Evolutionary conservation across 2,113 vertebrate genomes (phyloP).

Genomic region (Entelurus aequoreus): DNA sequence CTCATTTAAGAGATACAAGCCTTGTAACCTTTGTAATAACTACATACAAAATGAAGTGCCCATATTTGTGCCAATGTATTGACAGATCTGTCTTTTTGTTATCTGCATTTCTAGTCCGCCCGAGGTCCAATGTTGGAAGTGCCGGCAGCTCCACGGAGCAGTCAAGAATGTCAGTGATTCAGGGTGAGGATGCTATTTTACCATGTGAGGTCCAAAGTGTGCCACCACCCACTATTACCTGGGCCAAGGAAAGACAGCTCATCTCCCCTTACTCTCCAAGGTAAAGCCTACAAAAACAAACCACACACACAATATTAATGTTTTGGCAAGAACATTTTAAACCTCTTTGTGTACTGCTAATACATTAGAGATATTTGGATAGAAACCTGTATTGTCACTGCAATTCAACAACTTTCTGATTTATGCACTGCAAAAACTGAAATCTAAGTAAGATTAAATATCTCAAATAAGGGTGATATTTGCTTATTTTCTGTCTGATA

Average conservation of each 20-base stretch:
- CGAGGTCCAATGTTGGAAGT: constrained; percentile 66
- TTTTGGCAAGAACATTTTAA: background rate
- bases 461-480: too few relatives aligned
- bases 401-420: background rate
- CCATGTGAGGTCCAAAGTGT: constrained; percentile 88
- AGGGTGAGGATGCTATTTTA: constrained; percentile 81
- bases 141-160: constrained; percentile 51
- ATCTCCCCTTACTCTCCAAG: constrained; percentile 92
- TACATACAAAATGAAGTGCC: background rate
- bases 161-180: constrained; percentile 75
- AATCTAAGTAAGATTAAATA: too few relatives aligned
- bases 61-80: background rate
- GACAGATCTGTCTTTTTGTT: background rate
- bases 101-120: constrained; percentile 76
- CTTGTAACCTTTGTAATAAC: too few relatives aligned
- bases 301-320: background rate
- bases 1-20: too few relatives aligned
- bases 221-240: constrained; percentile 86
- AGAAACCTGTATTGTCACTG: background rate
- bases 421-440: background rate
- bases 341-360: background rate
- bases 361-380: background rate
- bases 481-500: too few relatives aligned
- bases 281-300: constrained; percentile 59
- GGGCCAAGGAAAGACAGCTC: constrained; percentile 89